Evolutionary conservation across 2,888 invertebrate species (phyloP), one percentile per base, ranked within the genome.

Genomic region (Marasmarcha lunaedactyla): DNA sequence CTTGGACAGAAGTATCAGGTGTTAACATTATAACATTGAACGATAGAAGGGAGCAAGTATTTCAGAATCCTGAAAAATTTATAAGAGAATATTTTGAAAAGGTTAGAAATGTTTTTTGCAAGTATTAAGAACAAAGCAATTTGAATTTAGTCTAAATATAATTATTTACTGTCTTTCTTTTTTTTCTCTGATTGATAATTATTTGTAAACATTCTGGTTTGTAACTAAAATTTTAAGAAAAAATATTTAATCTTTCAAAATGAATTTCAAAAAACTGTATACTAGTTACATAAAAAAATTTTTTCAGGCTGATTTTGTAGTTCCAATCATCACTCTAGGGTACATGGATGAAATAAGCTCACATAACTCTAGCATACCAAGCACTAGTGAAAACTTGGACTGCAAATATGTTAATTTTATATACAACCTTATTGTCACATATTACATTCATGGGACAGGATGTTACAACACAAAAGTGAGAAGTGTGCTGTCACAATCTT

Each of bases 31-130:
- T 84, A 33, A 79, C 76, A 38, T 63, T 87, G 6, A 77, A 77
- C 54, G 77, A 84, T 44, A 83, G 71, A 52, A 76, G 69, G 47
- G 77, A 79, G 46, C 72, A 83, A 45, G 78, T 86, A 5, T 81
- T 74, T 47, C 76, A 77, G 50, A 85, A 78, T 52, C 85, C 85
- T 38, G 85, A 85, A 46, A 84, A 83, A 46, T 86, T 81, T 47
- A 84, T 87, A 14, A 72, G 85, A 34, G 83, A 86, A 56, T 83
- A 85, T 59, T 85, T 86, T 59, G 79, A 83, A 59, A 86, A 86
- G 71, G 87, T 86, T 55, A 54, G 39, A 44, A n/a, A n/a, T n/a
- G n/a, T n/a, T n/a, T n/a, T n/a, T 12, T 13, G n/a, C n/a, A n/a
- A n/a, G n/a, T n/a, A n/a, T n/a, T n/a, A n/a, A n/a, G n/a, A n/a